phyloP scores from a whole-genome alignment of 2,113 vertebrate genomes.

The Caretta caretta region DNA sequence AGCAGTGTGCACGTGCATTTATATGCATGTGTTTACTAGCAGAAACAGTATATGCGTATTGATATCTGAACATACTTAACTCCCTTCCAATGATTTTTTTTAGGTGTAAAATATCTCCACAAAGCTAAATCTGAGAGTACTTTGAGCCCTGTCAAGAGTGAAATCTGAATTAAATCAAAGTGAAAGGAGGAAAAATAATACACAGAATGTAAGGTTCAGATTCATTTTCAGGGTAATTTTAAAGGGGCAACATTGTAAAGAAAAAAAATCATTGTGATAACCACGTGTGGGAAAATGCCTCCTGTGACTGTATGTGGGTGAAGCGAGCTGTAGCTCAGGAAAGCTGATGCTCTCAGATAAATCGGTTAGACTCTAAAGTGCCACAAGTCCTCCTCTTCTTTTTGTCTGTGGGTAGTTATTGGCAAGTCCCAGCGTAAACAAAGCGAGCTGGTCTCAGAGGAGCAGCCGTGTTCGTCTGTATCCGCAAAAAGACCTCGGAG shows the following conservation, averaged over 20 bases:
- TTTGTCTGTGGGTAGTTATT: too few relatives aligned
- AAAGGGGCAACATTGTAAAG: slow-evolving; percentile 35
- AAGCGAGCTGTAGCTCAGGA: too few relatives aligned
- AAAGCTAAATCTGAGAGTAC: neutral
- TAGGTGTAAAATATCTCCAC: slow-evolving; percentile 30
- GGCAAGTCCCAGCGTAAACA: too few relatives aligned
- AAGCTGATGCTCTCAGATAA: too few relatives aligned
- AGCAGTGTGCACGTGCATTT: neutral
- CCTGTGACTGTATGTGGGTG: slow-evolving; percentile 10
- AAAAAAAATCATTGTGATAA: slow-evolving; percentile 32
- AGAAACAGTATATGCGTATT: neutral
- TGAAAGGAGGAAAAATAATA: neutral
- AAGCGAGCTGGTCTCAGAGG: too few relatives aligned
- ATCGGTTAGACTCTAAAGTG: too few relatives aligned
- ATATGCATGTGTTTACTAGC: neutral
- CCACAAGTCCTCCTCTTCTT: too few relatives aligned
- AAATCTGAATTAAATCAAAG: neutral
- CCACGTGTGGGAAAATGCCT: slow-evolving; percentile 27
- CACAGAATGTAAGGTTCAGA: neutral
- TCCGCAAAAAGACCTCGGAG: too few relatives aligned
- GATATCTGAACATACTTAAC: neutral
- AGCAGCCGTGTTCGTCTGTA: too few relatives aligned
- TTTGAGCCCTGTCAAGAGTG: neutral
- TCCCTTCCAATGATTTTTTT: neutral
- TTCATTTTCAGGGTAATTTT: slow-evolving; percentile 33